Evolutionary conservation across 2,888 invertebrate species (phyloP).

Genomic region (Gastrophysa polygoni): DNA sequence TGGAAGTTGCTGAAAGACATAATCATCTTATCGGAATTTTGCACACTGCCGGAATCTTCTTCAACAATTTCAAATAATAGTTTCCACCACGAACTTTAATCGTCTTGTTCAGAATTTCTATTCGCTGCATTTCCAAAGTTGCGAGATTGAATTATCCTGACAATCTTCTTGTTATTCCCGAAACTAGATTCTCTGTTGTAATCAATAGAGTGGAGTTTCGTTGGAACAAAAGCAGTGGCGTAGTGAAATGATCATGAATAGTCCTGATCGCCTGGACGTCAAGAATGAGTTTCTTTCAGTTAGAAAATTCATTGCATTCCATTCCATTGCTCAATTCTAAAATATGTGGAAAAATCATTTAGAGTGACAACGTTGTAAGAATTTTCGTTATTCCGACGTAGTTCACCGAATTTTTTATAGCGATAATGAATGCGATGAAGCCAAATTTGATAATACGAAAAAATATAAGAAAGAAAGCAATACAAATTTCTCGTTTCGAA

Average conservation of each 20-base stretch:
- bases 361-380: too few species aligned
- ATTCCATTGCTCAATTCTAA: too few species aligned
- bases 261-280: too few species aligned
- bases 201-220: neutral
- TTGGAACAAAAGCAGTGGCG: neutral
- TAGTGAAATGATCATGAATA: too few species aligned
- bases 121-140: neutral
- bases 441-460: too few species aligned
- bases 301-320: too few species aligned
- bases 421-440: too few species aligned
- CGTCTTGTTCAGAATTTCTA: neutral
- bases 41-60: neutral
- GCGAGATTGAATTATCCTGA: neutral
- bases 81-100: neutral
- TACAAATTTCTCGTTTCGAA: too few species aligned
- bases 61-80: neutral
- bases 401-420: too few species aligned
- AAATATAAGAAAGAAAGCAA: too few species aligned
- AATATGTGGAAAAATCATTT: too few species aligned
- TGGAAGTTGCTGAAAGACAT: neutral
- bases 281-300: neutral
- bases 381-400: too few species aligned
- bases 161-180: neutral
- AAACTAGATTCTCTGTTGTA: neutral
- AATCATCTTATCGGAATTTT: neutral